A percentile compares a stretch with the other conserved stretches of the same genome.
Conservation (phyloP, 2,113 vertebrate species). For the Trematocara marginatum region DNA sequence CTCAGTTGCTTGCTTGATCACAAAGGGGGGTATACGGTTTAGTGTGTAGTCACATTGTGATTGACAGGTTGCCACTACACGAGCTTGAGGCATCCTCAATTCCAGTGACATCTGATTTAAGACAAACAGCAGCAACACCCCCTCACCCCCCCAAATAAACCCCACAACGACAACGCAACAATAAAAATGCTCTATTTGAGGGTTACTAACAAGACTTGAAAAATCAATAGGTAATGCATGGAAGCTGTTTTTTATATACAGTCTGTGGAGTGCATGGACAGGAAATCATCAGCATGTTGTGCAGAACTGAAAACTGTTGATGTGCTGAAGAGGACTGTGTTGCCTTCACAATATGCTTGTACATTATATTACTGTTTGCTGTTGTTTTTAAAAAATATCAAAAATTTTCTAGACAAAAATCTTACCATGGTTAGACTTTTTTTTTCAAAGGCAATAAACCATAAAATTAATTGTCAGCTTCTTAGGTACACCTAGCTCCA, state of each 20-base stretch:
- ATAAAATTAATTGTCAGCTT: not conserved
- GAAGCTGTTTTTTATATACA: not conserved
- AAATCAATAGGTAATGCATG: not conserved
- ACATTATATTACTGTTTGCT: not conserved
- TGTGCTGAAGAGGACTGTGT: not conserved
- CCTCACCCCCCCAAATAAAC: too few species aligned
- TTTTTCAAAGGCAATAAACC: not conserved
- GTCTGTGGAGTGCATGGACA: not conserved
- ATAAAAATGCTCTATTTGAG: not conserved
- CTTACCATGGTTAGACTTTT: not conserved
- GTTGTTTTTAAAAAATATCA: not conserved
- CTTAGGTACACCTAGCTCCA: not conserved
- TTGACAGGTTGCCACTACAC: not conserved
- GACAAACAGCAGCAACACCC: not conserved
- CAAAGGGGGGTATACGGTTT: not conserved
- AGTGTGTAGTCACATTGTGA: not conserved
- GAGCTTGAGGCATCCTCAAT: not conserved
- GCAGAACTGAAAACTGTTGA: not conserved
- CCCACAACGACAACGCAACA: rapidly evolving
- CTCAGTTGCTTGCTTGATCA: not conserved
- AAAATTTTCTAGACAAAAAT: not conserved
- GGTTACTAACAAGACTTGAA: not conserved
- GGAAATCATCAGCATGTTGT: not conserved
- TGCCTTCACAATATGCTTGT: not conserved
- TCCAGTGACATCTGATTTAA: not conserved